Base-by-base conservation (phyloP, 1,140 invertebrate genomes). In the Zaprionus ornatus region DNA sequence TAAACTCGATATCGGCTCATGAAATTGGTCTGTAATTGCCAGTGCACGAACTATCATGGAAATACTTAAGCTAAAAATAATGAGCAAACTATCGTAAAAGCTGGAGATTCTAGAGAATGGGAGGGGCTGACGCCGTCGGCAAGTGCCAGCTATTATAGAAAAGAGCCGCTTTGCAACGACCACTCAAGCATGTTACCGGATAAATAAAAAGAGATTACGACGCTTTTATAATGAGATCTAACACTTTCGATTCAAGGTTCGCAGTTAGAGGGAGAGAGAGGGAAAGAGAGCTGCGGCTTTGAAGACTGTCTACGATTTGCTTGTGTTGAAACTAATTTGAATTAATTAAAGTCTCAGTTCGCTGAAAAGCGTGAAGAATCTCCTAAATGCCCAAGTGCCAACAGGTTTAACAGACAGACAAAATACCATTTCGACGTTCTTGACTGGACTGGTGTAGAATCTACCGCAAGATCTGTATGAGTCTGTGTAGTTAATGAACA, bases 181-280 rank as follows among this genome's bases (percentile, higher is more conserved):
- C 12, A 19, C 21, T 50, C 9, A 23, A 50, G 45, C 45, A 23
- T 50, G 17, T 50, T 21, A 50, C 10, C 45, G 45, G 45, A 21
- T 50, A 50, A 50, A 50, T 50, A 50, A 50, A 50, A 50, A 19
- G 45, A 48, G 45, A 50, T 50, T 21, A 50, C 21, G 27, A 52
- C 50, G 45, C 27, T 52, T 52, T 27, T 40, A n/a, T 37, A 32
- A 32, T 42, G 52, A 35, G 52, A 57, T 65, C 29, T 35, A 19
- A 57, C 69, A 72, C 61, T 72, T 71, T 72, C 69, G 61, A 57
- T 65, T 63, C 7, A 54, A 50, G 45, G 40, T 45, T 45, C n/a
- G 7, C n/a, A 45, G 40, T 9, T 7, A 50, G 45, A 4, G 9
- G 1, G 2, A 21, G 10, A 21, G 45, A 7, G 19, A 6, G 21